Conservation (phyloP, 2,888 invertebrate genomes). For the Synergus gifuensis region DNA sequence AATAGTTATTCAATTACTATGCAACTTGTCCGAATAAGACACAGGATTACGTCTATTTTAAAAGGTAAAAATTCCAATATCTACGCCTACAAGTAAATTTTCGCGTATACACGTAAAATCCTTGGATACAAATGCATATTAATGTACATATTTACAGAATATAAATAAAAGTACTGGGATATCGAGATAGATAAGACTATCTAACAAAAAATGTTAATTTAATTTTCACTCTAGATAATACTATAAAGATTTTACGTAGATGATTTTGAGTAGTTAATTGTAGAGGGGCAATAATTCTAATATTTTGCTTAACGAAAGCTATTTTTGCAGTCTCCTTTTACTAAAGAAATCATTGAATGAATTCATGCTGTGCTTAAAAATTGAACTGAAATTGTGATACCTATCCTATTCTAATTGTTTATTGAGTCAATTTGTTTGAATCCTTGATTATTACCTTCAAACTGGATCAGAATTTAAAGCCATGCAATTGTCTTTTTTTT, state of each 20-base stretch:
- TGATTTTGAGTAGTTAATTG: neutral
- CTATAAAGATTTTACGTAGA: neutral
- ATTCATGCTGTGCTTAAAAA: constrained; percentile 12
- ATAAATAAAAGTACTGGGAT: constrained; percentile 70
- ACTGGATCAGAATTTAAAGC: constrained; percentile 15
- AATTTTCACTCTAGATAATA: neutral
- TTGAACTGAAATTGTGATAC: constrained; percentile 20
- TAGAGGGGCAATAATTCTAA: neutral
- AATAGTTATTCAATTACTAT: constrained; percentile 51
- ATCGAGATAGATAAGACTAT: neutral
- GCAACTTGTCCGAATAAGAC: constrained; percentile 62
- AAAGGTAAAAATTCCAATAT: constrained; percentile 55
- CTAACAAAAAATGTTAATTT: neutral
- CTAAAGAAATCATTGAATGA: neutral
- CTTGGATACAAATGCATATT: constrained; percentile 71
- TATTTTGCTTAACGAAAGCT: neutral
- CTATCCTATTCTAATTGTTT: constrained; percentile 17
- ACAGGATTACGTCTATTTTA: constrained; percentile 54
- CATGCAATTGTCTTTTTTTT: constrained; percentile 32
- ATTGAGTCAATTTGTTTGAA: constrained; percentile 27
- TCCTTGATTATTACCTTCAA: constrained; percentile 19
- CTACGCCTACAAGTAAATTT: constrained; percentile 50
- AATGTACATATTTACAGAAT: constrained; percentile 76
- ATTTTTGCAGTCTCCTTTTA: neutral
- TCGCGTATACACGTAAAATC: constrained; percentile 54